A percentile compares a stretch with the other conserved stretches of the same genome.
Evolutionary conservation across 2,797 vertebrate genomes (phyloP).

Genomic region (Sebastes kiyomatsui): DNA sequence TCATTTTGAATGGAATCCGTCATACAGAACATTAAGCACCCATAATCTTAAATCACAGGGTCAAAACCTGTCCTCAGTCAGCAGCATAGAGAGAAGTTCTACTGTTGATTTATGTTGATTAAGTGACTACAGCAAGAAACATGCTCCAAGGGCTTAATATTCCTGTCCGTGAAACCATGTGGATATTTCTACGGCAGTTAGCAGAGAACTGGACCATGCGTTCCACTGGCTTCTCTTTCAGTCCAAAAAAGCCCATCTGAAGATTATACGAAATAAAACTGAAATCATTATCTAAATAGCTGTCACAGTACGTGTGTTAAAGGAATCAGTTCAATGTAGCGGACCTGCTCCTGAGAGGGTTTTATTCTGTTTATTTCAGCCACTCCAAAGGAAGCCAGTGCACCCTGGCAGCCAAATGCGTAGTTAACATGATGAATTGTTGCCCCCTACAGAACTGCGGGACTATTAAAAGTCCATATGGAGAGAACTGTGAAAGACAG

Average conservation of each 20-base stretch:
- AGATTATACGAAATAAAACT: slow-evolving; percentile 26
- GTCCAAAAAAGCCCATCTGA: slow-evolving; percentile 15
- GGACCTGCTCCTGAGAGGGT: slow-evolving; percentile 54
- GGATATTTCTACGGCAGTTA: slow-evolving; percentile 7
- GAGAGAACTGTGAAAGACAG: slow-evolving; percentile 56
- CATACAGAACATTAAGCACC: background rate
- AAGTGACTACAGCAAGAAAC: slow-evolving; percentile 8
- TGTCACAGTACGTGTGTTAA: slow-evolving; percentile 57
- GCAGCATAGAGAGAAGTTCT: background rate
- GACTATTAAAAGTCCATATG: slow-evolving; percentile 71
- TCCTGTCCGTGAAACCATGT: slow-evolving; percentile 25
- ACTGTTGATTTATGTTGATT: slow-evolving; percentile 24
- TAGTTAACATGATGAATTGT: slow-evolving; percentile 75
- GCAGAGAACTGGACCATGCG: slow-evolving; percentile 9
- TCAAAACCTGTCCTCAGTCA: background rate
- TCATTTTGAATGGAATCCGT: background rate
- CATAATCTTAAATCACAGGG: slow-evolving; percentile 12
- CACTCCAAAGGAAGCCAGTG: slow-evolving; percentile 60
- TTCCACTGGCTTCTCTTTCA: slow-evolving; percentile 10
- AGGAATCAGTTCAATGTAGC: slow-evolving; percentile 57
- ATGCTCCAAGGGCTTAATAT: slow-evolving; percentile 2
- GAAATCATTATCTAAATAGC: slow-evolving; percentile 34
- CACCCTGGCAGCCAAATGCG: slow-evolving; percentile 62
- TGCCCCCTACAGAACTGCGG: slow-evolving; percentile 54
- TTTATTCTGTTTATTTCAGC: slow-evolving; percentile 57